Conservation (phyloP, 2,888 invertebrate species). For the Apoda limacodes region DNA sequence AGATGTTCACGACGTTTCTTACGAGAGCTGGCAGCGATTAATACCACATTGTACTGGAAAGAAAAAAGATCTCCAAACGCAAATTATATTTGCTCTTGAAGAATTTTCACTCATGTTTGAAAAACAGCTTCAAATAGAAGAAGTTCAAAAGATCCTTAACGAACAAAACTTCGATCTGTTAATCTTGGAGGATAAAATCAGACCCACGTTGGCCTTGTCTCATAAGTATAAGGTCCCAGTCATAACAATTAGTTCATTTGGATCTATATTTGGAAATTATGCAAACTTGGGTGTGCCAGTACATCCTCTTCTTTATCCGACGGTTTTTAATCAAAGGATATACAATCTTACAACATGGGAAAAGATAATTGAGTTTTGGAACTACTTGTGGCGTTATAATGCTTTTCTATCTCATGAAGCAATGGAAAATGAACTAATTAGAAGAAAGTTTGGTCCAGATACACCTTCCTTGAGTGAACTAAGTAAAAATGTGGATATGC, state of each 20-base stretch:
- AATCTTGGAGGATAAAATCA: conserved; percentile 26
- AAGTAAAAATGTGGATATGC: conserved; percentile 26
- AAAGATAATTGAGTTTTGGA: conserved; percentile 23
- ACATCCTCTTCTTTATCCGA: conserved; percentile 30
- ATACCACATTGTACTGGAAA: conserved; percentile 9
- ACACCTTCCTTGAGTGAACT: conserved; percentile 22
- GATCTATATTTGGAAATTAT: conserved; percentile 18
- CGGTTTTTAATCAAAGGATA: conserved; percentile 17
- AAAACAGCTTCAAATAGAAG: conserved; percentile 18
- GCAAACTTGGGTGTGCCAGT: conserved; percentile 24
- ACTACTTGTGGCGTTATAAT: conserved; percentile 12
- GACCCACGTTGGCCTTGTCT: conserved; percentile 20
- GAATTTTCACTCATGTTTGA: conserved; percentile 17
- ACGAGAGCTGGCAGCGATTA: conserved; percentile 18
- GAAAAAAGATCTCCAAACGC: conserved; percentile 12
- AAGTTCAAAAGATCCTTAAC: conserved; percentile 24
- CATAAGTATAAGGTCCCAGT: conserved; percentile 30
- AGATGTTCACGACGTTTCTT: conserved; percentile 31
- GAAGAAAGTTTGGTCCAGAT: conserved; percentile 20
- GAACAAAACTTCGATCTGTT: conserved; percentile 28
- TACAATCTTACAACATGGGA: conserved; percentile 29
- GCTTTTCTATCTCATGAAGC: conserved; percentile 3
- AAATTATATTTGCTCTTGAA: conserved; percentile 12
- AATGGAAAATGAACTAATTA: conserved; percentile 16
- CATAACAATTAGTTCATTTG: conserved; percentile 32